phyloP scores from a whole-genome alignment of 23 tunicate species.

The Halocynthia aurantium region DNA sequence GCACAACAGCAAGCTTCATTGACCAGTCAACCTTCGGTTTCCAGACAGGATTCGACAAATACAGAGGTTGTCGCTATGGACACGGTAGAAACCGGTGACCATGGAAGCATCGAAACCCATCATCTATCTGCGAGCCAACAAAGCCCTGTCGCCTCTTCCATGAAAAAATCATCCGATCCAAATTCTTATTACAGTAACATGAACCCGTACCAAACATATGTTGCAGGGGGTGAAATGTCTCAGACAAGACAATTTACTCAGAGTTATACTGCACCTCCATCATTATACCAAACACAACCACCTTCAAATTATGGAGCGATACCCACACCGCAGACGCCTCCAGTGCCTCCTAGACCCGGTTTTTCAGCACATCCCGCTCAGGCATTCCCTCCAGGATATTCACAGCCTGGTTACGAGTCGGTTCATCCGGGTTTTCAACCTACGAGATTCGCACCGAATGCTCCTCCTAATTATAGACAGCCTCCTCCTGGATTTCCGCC shows the following conservation, averaged over 20 bases:
- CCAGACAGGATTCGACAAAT: slow-evolving; percentile 50
- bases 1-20: neutral
- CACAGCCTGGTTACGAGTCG: neutral
- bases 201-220: slow-evolving; percentile 65
- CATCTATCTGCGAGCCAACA: slow-evolving; percentile 11
- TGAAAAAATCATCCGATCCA: no score
- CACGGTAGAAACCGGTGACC: slow-evolving; percentile 65
- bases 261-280: neutral
- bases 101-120: slow-evolving; percentile 64
- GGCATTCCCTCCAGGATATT: slow-evolving; percentile 4
- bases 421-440: slow-evolving; percentile 18
- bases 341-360: slow-evolving; percentile 21
- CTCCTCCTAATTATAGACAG: slow-evolving; percentile 5
- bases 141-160: neutral
- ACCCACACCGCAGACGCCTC: slow-evolving; percentile 19
- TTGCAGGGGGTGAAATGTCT: slow-evolving; percentile 34
- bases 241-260: slow-evolving; percentile 1
- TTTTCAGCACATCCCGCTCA: slow-evolving; percentile 12
- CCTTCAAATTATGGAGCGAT: slow-evolving; percentile 2
- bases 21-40: neutral
- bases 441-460: neutral
- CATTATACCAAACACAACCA: neutral
- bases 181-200: slow-evolving; percentile 16
- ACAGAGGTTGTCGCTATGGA: slow-evolving; percentile 93
- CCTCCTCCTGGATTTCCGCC: slow-evolving; percentile 8